Base-by-base conservation (phyloP, 2,113 vertebrate genomes). In the Sander vitreus region DNA sequence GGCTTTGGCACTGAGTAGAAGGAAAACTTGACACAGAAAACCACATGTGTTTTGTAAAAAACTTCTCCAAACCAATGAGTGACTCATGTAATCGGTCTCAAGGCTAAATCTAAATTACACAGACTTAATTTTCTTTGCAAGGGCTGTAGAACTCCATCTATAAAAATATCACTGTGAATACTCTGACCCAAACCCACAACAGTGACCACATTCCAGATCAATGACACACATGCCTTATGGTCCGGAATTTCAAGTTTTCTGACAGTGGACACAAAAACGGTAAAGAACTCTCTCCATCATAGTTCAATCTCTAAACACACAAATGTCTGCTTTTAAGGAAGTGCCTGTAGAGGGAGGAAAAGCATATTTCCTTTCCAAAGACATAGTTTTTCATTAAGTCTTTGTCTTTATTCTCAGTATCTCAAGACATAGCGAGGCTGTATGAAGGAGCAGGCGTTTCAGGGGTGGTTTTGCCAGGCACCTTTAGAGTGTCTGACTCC, bases 391-490 rank as follows among this genome's bases (percentile, higher is more conserved):
- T 16, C 23, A 23, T 21, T 0, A 82, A 76, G 68, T 77, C 58
- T 63, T 53, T 78, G 14, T 23, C 27, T 51, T 59, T 0, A 6
- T 13, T 50, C 15, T 57, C 64, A 2, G 30, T 0, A 1, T 76
- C 47, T 90, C 76, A 89, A 6, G 78, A 76, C 0, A 90, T 6
- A 0, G 53, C 75, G 0, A 80, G 47, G 0, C 36, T 84, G 86
- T 95, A 96, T 1, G 92, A 73, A 1, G 94, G 93, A 0, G 85
- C 93, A 0, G 85, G 93, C 0, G 79, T 88, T 0, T 76, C 58
- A 0, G 76, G 87, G 15, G 67, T 58, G 19, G 0, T 51, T 79
- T 93, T 90, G 9, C 19, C 15, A 0, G 0, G 0, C 23, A 78
- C 2, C 55, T 84, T 90, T 1, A 84, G 10, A 2, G 16, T 2